Evolutionary conservation across 2,797 vertebrate genomes (phyloP), one percentile per base, ranked within the genome.

Genomic region (Podarcis lilfordi): DNA sequence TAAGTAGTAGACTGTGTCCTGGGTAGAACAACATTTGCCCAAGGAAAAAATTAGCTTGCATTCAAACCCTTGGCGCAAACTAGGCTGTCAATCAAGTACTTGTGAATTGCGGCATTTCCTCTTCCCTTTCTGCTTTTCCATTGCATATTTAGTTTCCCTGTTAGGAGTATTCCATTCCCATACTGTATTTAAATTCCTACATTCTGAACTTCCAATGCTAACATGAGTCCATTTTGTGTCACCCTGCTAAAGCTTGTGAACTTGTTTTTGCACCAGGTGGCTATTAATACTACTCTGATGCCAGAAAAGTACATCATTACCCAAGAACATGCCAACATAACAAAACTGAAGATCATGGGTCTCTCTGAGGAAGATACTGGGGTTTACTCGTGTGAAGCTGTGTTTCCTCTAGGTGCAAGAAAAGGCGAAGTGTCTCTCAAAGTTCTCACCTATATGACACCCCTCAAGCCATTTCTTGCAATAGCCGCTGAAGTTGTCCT

Each of bases 401-500:
- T 93, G 61, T 99, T 98, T 89, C 32, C 82, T 5, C 90, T 98
- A 59, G 93, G 96, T 7, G 91, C 88, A 78, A 95, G 95, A 0
- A 87, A 93, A 89, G 87, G 92, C 15, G 93, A 55, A 0, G 13
- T 97, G 76, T 64, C 97, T 0, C 94, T 99, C 23, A 97, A 85
- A 84, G 97, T 99, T 79, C 96, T 99, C 81, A 97, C 95, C 37
- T 95, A 97, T 69, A 17, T 93, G 25, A 98, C 96, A 82, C 98
- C 99, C 43, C 97, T 99, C 84, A 99, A 98, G 91, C 98, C 97
- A 0, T 99, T 99, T 91, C 1, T 98, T 3, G 97, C 86, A 82
- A 96, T 99, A 83, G 79, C 97, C 80, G 92, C 91, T 0, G 98
- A 99, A 90, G 98, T 98, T 40, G 5, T 96, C 17, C 0, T 98